These are phyloP conservation scores for Alcis repandata DNA, from an alignment of 2,888 invertebrate genomes.

Conservation along the genomic window DNA sequence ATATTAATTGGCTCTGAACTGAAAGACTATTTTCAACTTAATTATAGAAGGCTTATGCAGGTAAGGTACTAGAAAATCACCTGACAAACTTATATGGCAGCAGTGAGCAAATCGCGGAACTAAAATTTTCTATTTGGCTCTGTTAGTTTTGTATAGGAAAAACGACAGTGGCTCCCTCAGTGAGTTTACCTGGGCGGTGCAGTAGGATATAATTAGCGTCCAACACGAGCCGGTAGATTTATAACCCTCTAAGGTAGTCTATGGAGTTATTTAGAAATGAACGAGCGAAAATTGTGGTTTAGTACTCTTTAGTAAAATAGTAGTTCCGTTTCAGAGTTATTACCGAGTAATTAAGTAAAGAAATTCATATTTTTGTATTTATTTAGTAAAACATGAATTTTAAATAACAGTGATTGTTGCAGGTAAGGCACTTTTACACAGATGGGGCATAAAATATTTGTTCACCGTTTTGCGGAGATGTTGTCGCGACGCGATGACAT, in stretches of 20 bases:
- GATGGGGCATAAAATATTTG: too few species aligned
- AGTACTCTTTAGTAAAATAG: neutral
- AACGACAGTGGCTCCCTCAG: neutral
- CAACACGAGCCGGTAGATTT: constrained; percentile 5
- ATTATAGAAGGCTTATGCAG: neutral
- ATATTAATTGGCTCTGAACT: too few species aligned
- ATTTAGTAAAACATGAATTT: too few species aligned
- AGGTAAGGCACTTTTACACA: too few species aligned
- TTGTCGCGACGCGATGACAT: too few species aligned
- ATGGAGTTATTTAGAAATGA: constrained; percentile 9
- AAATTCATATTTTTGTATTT: too few species aligned
- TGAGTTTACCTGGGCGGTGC: neutral
- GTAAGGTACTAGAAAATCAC: neutral
- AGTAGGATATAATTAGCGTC: constrained; percentile 19
- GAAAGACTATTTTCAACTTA: neutral
- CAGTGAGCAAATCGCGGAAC: neutral
- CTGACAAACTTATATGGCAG: neutral
- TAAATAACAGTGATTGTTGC: too few species aligned
- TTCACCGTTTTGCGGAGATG: too few species aligned
- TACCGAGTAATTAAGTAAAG: too few species aligned
- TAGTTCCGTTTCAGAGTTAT: too few species aligned
- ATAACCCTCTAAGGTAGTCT: constrained; percentile 12
- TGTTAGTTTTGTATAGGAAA: neutral
- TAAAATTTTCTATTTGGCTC: neutral
- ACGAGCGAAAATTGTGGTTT: neutral